Percentiles rank a stretch among this genome's conserved stretches.
phyloP scores from a whole-genome alignment of 2,797 vertebrate genomes.

The Notolepis coatsorum region DNA sequence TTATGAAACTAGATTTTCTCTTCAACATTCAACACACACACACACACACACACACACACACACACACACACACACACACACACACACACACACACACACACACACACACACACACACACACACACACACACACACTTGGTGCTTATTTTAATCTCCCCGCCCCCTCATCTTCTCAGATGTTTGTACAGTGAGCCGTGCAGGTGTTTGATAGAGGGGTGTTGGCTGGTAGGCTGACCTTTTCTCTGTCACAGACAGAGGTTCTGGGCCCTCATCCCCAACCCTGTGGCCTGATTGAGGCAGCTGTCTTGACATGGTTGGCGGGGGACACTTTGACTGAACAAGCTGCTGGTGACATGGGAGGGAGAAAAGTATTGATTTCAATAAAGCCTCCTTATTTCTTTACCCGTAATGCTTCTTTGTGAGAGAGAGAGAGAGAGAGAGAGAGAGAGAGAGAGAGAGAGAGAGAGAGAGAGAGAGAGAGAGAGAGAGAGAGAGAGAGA shows the following conservation, averaged over 20 bases:
- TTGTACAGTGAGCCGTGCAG: slow-evolving; percentile 24
- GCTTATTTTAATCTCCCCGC: slow-evolving; percentile 16
- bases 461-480: too few relatives aligned
- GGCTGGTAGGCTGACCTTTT: slow-evolving; percentile 16
- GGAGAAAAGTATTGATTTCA: slow-evolving; percentile 54
- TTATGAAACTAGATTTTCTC: too few relatives aligned
- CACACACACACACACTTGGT: not conserved
- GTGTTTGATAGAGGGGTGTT: slow-evolving; percentile 51
- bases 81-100: not conserved
- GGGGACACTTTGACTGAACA: slow-evolving; percentile 44
- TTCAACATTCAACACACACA: too few relatives aligned
- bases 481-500: too few relatives aligned
- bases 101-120: not conserved
- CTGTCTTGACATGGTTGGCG: slow-evolving; percentile 25
- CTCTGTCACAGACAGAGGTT: slow-evolving; percentile 28
- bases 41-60: not conserved
- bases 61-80: not conserved
- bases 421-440: too few relatives aligned
- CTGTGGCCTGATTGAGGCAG: slow-evolving; percentile 21
- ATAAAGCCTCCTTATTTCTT: slow-evolving; percentile 20
- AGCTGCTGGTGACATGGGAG: slow-evolving; percentile 19
- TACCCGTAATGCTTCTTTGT: too few relatives aligned
- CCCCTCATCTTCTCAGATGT: slow-evolving; percentile 16
- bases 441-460: too few relatives aligned
- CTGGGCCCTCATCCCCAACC: slow-evolving; percentile 20